A percentile compares a stretch with the other conserved stretches of the same genome.
These are phyloP conservation scores for silkworm (Bombyx mori) DNA, from an alignment of 1,140 invertebrate species.

Conservation along the genomic window DNA sequence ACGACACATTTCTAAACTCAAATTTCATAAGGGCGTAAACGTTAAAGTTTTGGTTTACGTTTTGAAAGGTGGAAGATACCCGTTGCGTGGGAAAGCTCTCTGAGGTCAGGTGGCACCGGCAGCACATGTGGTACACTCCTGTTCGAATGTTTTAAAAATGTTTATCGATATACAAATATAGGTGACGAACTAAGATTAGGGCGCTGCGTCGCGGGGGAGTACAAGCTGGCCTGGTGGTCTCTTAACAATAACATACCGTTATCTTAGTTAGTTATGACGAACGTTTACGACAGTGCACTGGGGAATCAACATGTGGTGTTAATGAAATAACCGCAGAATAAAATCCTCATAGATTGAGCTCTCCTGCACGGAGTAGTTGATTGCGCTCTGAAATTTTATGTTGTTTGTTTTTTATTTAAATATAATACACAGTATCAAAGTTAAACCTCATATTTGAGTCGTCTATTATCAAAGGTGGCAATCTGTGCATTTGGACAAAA, in stretches of 20 bases:
- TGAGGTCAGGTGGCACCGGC: conserved; percentile 55
- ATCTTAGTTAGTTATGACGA: conserved; percentile 34
- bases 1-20: conserved; percentile 15
- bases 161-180: conserved; percentile 52
- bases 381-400: conserved; percentile 2
- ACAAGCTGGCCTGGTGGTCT: conserved; percentile 44
- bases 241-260: conserved; percentile 57
- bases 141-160: conserved; percentile 62
- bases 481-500: too few species aligned
- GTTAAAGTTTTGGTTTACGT: conserved; percentile 45
- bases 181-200: conserved; percentile 23
- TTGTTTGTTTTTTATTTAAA: too few species aligned
- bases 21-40: conserved; percentile 18
- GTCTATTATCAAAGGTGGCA: too few species aligned
- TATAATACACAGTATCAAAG: too few species aligned
- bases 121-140: conserved; percentile 59
- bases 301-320: conserved; percentile 19
- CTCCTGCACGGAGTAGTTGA: conserved; percentile 3
- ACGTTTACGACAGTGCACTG: conserved; percentile 29
- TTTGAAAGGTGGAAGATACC: conserved; percentile 35
- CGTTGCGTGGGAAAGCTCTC: conserved; percentile 60
- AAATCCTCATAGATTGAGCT: conserved; percentile 10
- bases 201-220: conserved; percentile 50
- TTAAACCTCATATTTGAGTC: too few species aligned
- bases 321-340: conserved; percentile 31